Evolutionary conservation across 2,797 vertebrate genomes (phyloP), one percentile per base, ranked within the genome.

Genomic region (Melanotaenia trifasciata): DNA sequence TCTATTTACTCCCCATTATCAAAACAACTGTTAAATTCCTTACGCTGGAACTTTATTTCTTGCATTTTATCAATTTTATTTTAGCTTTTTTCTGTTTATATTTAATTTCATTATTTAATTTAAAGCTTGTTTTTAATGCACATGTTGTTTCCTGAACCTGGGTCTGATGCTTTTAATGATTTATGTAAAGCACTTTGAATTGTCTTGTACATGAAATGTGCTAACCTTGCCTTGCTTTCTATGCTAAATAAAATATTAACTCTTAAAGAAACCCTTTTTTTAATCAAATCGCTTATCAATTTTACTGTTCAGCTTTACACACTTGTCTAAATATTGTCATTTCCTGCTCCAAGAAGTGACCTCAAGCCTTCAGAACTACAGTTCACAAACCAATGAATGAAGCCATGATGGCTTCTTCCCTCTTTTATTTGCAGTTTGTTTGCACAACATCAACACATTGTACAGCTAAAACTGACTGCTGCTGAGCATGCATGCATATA

Each of bases 401-500:
- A 18, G n/a, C 14, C n/a, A 14, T 26, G n/a, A 60, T 14, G 35
- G 35, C n/a, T 60, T 20, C 11, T 5, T 7, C 10, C 10, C 12
- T 60, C 35, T 24, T 38, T 38, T 22, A 38, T 60, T 38, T 36
- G 11, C 20, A 22, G 32, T 22, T 32, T 35, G 20, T 22, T 18
- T 24, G 20, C 32, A 45, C 43, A 45, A 38, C 11, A 43, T 43
- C 57, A 47, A 45, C 32, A 50, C 18, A 56, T 11, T 58, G 14
- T 13, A 59, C 20, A 54, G n/a, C 7, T 57, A 18, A 74, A 58
- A 43, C 10, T 45, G 10, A 16, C 35, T 72, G 12, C 51, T 50
- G 22, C 53, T 69, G 38, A 58, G n/a, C 47, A 28, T 32, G 50
- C 60, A 50, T 43, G 26, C 22, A 66, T 51, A 58, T 36, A n/a